These are phyloP conservation scores for Lasioglossum morio DNA, from an alignment of 2,888 invertebrate species.

Conservation along the genomic window DNA sequence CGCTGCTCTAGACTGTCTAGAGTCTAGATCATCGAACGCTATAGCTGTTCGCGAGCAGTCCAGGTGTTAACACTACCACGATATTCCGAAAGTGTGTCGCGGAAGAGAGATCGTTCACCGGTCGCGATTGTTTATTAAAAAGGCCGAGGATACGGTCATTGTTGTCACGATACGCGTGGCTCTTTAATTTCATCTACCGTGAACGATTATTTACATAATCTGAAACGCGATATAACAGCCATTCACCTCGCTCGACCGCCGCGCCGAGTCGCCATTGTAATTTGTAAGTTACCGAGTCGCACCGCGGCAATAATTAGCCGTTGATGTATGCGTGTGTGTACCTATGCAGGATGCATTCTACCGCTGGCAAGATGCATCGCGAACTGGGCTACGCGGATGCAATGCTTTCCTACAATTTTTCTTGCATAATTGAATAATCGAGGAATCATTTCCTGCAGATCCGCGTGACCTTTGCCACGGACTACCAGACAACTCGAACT, in stretches of 20 bases:
- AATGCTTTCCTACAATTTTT: neutral
- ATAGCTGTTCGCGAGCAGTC: neutral
- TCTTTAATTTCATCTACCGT: slow-evolving; percentile 41
- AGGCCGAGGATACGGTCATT: slow-evolving; percentile 14
- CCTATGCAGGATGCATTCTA: neutral
- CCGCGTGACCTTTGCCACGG: neutral
- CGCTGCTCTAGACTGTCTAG: too few species aligned
- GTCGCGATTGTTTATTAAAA: slow-evolving; percentile 26
- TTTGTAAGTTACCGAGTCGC: slow-evolving; percentile 42
- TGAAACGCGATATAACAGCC: slow-evolving; percentile 45
- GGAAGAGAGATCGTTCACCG: slow-evolving; percentile 12
- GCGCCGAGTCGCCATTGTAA: slow-evolving; percentile 48
- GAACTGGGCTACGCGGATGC: slow-evolving; percentile 20
- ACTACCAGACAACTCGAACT: too few species aligned
- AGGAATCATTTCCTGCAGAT: neutral
- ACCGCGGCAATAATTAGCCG: slow-evolving; percentile 48
- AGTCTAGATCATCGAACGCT: neutral
- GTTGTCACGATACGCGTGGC: slow-evolving; percentile 16
- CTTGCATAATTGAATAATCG: slow-evolving; percentile 4
- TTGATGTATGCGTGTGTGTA: slow-evolving; percentile 23
- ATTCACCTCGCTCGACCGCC: slow-evolving; percentile 35
- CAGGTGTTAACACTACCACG: neutral
- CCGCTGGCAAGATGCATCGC: neutral
- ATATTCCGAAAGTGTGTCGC: slow-evolving; percentile 23
- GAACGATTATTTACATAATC: slow-evolving; percentile 64